phyloP scores from a whole-genome alignment of 2,797 vertebrate genomes.

The Coilia nasus region DNA sequence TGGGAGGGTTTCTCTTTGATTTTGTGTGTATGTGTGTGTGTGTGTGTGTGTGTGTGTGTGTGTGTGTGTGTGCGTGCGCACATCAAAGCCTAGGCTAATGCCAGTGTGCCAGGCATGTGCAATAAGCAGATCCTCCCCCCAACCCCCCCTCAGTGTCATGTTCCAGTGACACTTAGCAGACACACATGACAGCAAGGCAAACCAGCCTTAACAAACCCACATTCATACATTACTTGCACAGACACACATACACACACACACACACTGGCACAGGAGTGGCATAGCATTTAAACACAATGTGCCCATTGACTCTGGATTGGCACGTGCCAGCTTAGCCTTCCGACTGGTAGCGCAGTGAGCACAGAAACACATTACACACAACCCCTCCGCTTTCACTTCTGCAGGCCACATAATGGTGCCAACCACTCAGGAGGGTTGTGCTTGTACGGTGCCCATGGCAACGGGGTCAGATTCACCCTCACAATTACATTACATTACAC shows the following conservation, averaged over 20 bases:
- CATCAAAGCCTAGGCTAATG: not conserved
- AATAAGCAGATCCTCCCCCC: not conserved
- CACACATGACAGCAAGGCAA: not conserved
- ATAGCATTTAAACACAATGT: not conserved
- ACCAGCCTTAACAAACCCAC: not conserved
- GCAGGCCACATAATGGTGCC: not conserved
- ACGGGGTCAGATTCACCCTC: not conserved
- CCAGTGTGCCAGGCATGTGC: not conserved
- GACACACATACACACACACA: not conserved
- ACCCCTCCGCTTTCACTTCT: not conserved
- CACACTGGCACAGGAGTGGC: not conserved
- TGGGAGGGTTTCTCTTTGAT: constrained; percentile 30
- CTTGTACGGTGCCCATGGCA: not conserved
- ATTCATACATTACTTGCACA: not conserved
- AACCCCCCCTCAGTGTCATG: not conserved
- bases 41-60: not conserved
- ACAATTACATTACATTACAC: too few relatives aligned
- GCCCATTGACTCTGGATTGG: not conserved
- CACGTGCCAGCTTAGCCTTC: not conserved
- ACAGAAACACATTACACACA: not conserved
- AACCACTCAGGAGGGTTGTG: not conserved
- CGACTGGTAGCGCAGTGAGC: not conserved
- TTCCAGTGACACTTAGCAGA: not conserved
- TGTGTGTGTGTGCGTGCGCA: constrained; percentile 3
- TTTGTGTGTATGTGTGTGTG: constrained; percentile 1